Evolutionary conservation across 2,888 invertebrate species (phyloP).

Genomic region (Cetonia aurata): DNA sequence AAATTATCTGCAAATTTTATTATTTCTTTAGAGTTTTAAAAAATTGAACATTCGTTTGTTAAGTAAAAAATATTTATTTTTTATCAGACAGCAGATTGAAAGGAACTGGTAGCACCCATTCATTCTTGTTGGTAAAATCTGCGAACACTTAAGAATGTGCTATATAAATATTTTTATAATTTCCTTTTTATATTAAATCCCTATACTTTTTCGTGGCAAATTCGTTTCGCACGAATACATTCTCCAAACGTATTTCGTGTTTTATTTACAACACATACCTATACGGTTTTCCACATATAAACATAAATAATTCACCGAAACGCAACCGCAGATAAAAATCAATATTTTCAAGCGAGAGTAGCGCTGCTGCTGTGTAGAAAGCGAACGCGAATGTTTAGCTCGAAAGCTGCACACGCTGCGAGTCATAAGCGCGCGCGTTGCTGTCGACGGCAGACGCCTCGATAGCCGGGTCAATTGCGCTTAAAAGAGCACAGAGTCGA

Average conservation of each 20-base stretch:
- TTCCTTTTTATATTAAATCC: too few relatives aligned
- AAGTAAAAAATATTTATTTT: too few relatives aligned
- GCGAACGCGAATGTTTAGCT: not conserved
- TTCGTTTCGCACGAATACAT: not conserved
- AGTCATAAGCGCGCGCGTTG: slow-evolving; percentile 2
- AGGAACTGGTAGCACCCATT: not conserved
- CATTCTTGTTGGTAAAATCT: not conserved
- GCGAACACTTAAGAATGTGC: not conserved
- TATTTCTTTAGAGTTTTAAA: too few relatives aligned
- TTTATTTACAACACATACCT: not conserved
- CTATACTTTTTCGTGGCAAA: not conserved
- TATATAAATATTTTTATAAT: too few relatives aligned
- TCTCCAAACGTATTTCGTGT: not conserved
- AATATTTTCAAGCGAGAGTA: slow-evolving; percentile 24
- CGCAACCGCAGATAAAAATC: slow-evolving; percentile 42
- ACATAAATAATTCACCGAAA: slow-evolving; percentile 19
- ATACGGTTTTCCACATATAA: slow-evolving; percentile 4
- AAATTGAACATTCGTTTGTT: too few relatives aligned
- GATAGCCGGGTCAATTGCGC: slow-evolving; percentile 32
- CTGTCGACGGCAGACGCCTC: slow-evolving; percentile 1
- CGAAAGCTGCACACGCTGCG: slow-evolving; percentile 9
- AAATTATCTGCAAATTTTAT: too few relatives aligned
- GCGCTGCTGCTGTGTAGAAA: slow-evolving; percentile 24
- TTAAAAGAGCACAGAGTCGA: slow-evolving; percentile 37
- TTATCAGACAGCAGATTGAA: not conserved